phyloP scores from a whole-genome alignment of 1,140 invertebrate genomes.

The Bombus balteatus region DNA sequence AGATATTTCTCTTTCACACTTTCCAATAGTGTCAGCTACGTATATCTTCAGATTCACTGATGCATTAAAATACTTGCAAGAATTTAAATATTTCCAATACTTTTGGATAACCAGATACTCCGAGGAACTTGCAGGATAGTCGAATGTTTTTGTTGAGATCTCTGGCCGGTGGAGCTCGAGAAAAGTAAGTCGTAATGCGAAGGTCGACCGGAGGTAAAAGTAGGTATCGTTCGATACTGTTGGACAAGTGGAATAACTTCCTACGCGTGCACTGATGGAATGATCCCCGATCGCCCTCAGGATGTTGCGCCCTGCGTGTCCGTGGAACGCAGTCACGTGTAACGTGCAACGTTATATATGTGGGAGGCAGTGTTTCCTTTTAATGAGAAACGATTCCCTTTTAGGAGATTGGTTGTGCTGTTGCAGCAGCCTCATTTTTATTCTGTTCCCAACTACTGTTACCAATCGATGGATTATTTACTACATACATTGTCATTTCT shows the following conservation, averaged over 20 bases:
- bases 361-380: slow-evolving; percentile 11
- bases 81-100: background rate
- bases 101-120: background rate
- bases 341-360: background rate
- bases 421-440: slow-evolving; percentile 16
- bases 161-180: background rate
- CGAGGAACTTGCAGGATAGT: background rate
- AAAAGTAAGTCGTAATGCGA: slow-evolving; percentile 30
- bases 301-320: slow-evolving; percentile 14
- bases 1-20: background rate
- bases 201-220: slow-evolving; percentile 57
- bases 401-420: background rate
- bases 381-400: slow-evolving; percentile 20
- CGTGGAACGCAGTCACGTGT: slow-evolving; percentile 31
- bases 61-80: background rate
- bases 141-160: background rate
- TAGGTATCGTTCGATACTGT: slow-evolving; percentile 13
- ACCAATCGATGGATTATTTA: background rate
- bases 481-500: background rate
- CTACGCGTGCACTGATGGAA: slow-evolving; percentile 32
- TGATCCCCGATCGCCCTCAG: slow-evolving; percentile 31
- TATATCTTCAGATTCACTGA: background rate
- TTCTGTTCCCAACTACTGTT: background rate
- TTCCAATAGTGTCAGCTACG: background rate
- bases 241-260: slow-evolving; percentile 54